These are phyloP conservation scores for Poeciliopsis paucimaculata DNA, from an alignment of 2,797 vertebrate genomes.

Conservation along the genomic window DNA sequence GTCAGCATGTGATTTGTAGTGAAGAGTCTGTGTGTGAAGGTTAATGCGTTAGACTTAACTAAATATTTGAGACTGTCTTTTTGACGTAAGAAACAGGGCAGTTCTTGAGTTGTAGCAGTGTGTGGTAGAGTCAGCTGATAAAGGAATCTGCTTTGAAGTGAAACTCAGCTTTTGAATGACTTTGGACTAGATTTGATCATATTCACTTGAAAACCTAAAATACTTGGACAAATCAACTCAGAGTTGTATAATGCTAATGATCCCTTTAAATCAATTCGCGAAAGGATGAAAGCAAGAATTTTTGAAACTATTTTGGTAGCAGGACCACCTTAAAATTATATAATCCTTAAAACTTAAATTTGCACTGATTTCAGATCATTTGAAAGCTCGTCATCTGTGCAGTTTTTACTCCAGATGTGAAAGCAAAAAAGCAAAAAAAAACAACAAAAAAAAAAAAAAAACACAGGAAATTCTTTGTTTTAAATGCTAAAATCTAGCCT, in stretches of 20 bases:
- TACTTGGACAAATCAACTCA: not conserved
- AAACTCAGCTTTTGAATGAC: not conserved
- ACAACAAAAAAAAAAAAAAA: too few species aligned
- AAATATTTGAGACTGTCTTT: not conserved
- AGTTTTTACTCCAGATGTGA: not conserved
- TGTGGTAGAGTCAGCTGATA: not conserved
- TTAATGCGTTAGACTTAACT: not conserved
- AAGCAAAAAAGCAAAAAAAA: not conserved
- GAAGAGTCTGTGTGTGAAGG: not conserved
- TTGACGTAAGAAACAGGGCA: not conserved
- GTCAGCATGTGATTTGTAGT: not conserved
- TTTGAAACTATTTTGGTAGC: not conserved
- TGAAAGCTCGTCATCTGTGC: not conserved
- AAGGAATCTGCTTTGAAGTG: not conserved
- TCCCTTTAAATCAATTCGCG: not conserved
- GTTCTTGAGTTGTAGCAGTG: not conserved
- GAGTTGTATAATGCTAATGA: not conserved
- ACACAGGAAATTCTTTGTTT: not conserved
- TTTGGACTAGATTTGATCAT: not conserved
- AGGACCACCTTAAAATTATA: not conserved
- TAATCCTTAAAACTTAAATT: not conserved
- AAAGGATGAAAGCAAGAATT: not conserved
- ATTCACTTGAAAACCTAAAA: not conserved
- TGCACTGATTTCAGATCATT: not conserved
- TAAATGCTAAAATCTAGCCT: not conserved